Evolutionary conservation across 2,113 vertebrate genomes (phyloP), one percentile per base, ranked within the genome.

Genomic region (Choloepus hoffmanni): DNA sequence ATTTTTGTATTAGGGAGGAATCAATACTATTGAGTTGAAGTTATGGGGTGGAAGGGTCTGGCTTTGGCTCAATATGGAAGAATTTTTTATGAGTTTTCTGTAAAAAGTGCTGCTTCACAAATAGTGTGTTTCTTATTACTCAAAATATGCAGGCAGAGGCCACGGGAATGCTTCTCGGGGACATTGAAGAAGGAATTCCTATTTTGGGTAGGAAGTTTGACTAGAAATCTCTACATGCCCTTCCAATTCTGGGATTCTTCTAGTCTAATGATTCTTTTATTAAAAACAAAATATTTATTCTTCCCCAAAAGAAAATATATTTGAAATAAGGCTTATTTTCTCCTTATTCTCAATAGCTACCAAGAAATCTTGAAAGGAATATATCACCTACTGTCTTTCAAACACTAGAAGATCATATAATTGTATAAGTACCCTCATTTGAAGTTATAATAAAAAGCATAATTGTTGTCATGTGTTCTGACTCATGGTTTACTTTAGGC

Each of bases 91-190:
- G 62, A 73, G 40, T 77, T 94, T 24, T 96, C 96, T 67, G 85
- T 85, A 94, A 82, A 95, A 95, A 92, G 55, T 33, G 73, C 55
- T 73, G 21, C 36, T 62, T 94, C 43, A 62, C 78, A 95, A 96
- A 96, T 72, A 68, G 0, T 92, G 3, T 97, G 93, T 82, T 96
- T 96, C 92, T 91, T 82, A 94, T 96, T 96, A 97, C 77, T 89
- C 58, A 62, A 95, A 94, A 78, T 89, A 95, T 92, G 85, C 62
- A 89, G 85, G 16, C 78, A 89, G 40, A 74, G 28, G 78, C 62
- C 89, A 85, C 48, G 28, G 14, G 50, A 63, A 48, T 70, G 40
- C 45, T 95, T 93, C 63, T 79, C 70, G 79, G 65, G 65, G 85
- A 92, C 55, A 85, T 16, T 77, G 40, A 40, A 55, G n/a, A 94